Percentiles rank a stretch among this genome's conserved stretches.
phyloP scores from a whole-genome alignment of 2,888 invertebrate genomes.

The Torymus aiolomorphi region DNA sequence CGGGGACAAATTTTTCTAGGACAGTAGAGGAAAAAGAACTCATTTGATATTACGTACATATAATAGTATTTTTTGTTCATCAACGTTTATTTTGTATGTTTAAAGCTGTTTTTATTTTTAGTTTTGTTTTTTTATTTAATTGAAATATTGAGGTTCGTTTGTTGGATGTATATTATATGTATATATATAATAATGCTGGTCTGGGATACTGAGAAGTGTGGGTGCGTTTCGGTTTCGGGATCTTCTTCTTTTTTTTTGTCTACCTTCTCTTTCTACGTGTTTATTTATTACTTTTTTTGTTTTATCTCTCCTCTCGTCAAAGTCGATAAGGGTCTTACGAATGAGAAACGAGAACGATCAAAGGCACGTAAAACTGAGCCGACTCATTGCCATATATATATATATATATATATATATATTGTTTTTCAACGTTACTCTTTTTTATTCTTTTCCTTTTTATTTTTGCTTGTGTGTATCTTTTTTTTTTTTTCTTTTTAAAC shows the following conservation, averaged over 20 bases:
- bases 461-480: too few relatives aligned
- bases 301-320: slow-evolving; percentile 4
- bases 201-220: slow-evolving; percentile 12
- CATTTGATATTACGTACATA: too few relatives aligned
- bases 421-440: background rate
- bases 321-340: slow-evolving; percentile 51
- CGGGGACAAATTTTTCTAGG: slow-evolving; percentile 44
- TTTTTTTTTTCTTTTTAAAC: slow-evolving; percentile 5
- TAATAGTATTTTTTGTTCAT: too few relatives aligned
- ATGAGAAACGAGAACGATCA: slow-evolving; percentile 54
- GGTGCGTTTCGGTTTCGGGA: slow-evolving; percentile 2
- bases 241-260: too few relatives aligned
- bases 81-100: slow-evolving; percentile 24
- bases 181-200: background rate
- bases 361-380: slow-evolving; percentile 59
- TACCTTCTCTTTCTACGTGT: background rate
- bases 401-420: slow-evolving; percentile 17
- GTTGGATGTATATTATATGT: too few relatives aligned
- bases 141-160: too few relatives aligned
- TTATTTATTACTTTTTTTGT: slow-evolving; percentile 5
- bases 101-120: slow-evolving; percentile 13
- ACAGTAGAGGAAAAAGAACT: slow-evolving; percentile 57
- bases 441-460: too few relatives aligned
- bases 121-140: slow-evolving; percentile 15
- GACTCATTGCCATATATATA: slow-evolving; percentile 47